Evolutionary conservation across 2,888 invertebrate genomes (phyloP), one percentile per base, ranked within the genome.

Genomic region (Drosophila nr. medialis): DNA sequence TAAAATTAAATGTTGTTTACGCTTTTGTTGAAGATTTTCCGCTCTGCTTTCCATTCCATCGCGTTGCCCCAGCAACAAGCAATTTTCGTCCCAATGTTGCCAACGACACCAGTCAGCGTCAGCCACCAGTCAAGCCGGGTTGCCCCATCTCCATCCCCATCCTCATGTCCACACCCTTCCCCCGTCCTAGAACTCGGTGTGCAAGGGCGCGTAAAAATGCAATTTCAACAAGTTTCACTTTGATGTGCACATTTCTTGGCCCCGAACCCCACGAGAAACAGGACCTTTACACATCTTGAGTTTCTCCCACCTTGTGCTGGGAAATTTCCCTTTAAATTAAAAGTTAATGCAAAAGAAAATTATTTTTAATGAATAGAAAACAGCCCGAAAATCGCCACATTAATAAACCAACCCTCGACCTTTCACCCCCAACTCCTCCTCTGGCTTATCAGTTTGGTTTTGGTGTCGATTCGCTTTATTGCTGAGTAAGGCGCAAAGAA

Each of bases 131-230:
- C 34, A 6, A 59, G 63, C 30, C 51, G 54, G 50, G 21, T 50
- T 50, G n/a, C 18, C 53, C 32, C 38, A n/a, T 42, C n/a, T 21
- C 11, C 53, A 29, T 5, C 8, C 4, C 38, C 51, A 15, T 24
- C 45, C 18, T 18, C 50, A 24, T 4, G 6, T 2, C 42, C 51
- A 15, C 18, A 40, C 15, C 53, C 62, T 42, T 40, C 51, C 6
- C 56, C 55, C 63, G 72, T 53, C 49, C 49, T 68, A 70, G 73
- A 69, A 64, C 81, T 78, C 55, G 62, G 72, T 88, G 86, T 75
- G 88, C 90, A 90, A 88, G 90, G 90, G 83, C 88, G 86, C 86
- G 86, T 88, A 90, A 90, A 90, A 87, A 87, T 87, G 86, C 86
- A 87, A 90, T 87, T 86, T 88, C 86, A 86, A 88, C 88, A 90